phyloP scores from a whole-genome alignment of 1,140 invertebrate genomes.

The Monomorium pharaonis region DNA sequence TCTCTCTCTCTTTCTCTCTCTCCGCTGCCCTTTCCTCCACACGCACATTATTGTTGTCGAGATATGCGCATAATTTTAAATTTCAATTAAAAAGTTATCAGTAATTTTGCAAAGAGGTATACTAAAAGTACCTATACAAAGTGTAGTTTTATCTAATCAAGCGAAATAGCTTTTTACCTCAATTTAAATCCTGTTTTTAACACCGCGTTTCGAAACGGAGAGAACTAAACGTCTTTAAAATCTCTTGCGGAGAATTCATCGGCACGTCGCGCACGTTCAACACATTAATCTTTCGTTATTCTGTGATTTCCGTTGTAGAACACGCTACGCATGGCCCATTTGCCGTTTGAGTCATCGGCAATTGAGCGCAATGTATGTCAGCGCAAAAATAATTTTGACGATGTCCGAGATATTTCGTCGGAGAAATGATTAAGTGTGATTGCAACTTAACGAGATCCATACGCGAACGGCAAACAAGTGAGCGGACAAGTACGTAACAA shows the following conservation, averaged over 20 bases:
- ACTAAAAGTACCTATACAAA: background rate
- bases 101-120: background rate
- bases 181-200: background rate
- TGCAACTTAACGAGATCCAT: constrained; percentile 23
- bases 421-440: constrained; percentile 15
- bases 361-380: background rate
- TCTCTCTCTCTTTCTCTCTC: too few relatives aligned
- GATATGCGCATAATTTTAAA: background rate
- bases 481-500: constrained; percentile 5
- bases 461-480: constrained; percentile 27
- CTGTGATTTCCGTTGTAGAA: background rate
- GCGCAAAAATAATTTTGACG: constrained; percentile 13
- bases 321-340: too few relatives aligned
- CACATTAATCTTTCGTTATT: background rate
- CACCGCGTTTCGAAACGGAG: background rate
- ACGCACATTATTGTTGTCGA: background rate
- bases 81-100: background rate
- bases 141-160: background rate
- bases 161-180: too few relatives aligned
- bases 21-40: too few relatives aligned
- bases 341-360: background rate
- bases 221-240: background rate
- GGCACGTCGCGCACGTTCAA: background rate
- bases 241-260: background rate
- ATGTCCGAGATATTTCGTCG: background rate